Percentiles rank a stretch among this genome's conserved stretches.
Conservation (phyloP, 2,888 invertebrate genomes). For the Incurvaria masculella region DNA sequence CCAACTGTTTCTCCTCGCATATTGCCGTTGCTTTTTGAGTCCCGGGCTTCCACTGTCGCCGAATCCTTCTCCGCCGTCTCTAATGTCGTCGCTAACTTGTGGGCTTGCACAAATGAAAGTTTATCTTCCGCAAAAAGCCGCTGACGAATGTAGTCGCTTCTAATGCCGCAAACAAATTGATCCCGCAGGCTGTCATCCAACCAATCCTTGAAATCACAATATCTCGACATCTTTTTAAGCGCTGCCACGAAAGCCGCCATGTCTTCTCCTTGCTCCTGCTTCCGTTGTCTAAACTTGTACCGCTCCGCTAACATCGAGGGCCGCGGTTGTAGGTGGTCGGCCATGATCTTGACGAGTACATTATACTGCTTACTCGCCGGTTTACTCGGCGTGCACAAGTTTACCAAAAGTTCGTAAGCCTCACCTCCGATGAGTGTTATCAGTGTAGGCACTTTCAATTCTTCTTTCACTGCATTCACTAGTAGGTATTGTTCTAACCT, state of each 20-base stretch:
- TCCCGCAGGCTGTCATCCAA: conserved; percentile 3
- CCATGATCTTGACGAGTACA: conserved; percentile 8
- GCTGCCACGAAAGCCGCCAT: conserved; percentile 10
- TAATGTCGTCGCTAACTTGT: background rate
- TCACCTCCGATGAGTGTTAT: conserved; percentile 13
- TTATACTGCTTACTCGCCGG: conserved; percentile 8
- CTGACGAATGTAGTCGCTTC: conserved; percentile 2
- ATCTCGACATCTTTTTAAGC: conserved; percentile 13
- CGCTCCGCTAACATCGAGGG: conserved; percentile 14
- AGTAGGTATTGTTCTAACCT: conserved; percentile 9
- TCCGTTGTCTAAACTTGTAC: conserved; percentile 14
- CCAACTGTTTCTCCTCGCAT: background rate
- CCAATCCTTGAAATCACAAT: conserved; percentile 11
- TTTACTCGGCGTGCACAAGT: conserved; percentile 14
- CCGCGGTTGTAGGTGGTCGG: conserved; percentile 11
- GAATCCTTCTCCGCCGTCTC: conserved; percentile 14
- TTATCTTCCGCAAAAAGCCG: conserved; percentile 3
- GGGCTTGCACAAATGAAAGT: background rate
- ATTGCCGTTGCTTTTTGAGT: too few relatives aligned
- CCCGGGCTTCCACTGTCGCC: conserved; percentile 3
- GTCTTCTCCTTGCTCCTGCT: conserved; percentile 7
- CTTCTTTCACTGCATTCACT: background rate
- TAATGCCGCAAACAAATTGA: conserved; percentile 4
- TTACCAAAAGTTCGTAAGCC: conserved; percentile 12
- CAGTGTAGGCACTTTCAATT: conserved; percentile 8